phyloP scores from a whole-genome alignment of 2,113 vertebrate species.

The Ophiodon elongatus region DNA sequence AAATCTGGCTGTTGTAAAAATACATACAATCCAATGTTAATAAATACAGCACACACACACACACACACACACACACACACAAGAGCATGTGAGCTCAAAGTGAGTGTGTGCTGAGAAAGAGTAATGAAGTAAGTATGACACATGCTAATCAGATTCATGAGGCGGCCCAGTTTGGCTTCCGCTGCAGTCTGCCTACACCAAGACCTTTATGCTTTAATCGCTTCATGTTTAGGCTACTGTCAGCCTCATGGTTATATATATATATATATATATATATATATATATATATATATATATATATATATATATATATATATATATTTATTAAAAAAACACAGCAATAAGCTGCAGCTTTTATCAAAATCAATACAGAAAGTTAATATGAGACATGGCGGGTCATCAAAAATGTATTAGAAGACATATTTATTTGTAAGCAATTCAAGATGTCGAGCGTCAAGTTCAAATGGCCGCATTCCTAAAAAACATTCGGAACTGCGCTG shows the following conservation, averaged over 20 bases:
- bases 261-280: too few relatives aligned
- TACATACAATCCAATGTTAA: background rate
- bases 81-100: too few relatives aligned
- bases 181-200: background rate
- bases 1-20: background rate
- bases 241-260: slow-evolving; percentile 1
- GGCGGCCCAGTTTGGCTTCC: slow-evolving; percentile 11
- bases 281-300: background rate
- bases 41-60: background rate
- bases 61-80: too few relatives aligned
- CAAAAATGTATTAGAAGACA: background rate
- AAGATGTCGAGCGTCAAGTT: background rate
- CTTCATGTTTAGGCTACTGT: background rate
- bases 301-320: background rate
- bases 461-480: background rate
- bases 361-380: background rate
- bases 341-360: background rate
- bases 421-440: background rate
- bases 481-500: slow-evolving; percentile 12
- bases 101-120: background rate
- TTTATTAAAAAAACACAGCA: too few relatives aligned
- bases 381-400: background rate
- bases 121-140: slow-evolving; percentile 38
- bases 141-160: slow-evolving; percentile 40
- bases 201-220: background rate